Evolutionary conservation across 2,113 vertebrate genomes (phyloP).

Genomic region (Bostrychus sinensis): DNA sequence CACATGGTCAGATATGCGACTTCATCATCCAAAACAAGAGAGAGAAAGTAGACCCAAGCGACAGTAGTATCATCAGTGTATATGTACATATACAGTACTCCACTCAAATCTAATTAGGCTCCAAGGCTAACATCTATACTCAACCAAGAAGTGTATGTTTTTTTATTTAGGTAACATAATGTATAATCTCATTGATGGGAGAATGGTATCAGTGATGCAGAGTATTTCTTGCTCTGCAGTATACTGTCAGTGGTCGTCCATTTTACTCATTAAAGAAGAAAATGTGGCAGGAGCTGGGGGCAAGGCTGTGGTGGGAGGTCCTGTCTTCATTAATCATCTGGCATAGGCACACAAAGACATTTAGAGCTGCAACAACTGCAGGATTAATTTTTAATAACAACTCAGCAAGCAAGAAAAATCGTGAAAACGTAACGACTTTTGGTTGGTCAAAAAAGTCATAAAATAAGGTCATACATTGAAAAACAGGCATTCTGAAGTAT

Average conservation of each 20-base stretch:
- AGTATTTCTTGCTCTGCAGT: constrained; percentile 7
- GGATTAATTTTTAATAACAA: not conserved
- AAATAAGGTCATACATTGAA: too few relatives aligned
- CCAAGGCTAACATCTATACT: not conserved
- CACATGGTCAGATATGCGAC: constrained; percentile 22
- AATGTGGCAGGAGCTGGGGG: constrained; percentile 17
- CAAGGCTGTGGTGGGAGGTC: constrained; percentile 28
- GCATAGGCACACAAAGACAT: not conserved
- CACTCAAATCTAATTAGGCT: not conserved
- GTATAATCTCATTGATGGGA: not conserved
- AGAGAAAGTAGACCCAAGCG: not conserved
- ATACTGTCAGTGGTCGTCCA: constrained; percentile 38
- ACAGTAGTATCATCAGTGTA: not conserved
- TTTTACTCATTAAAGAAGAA: constrained; percentile 47
- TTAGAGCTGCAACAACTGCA: not conserved
- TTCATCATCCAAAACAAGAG: constrained; percentile 15
- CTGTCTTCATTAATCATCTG: constrained; percentile 30
- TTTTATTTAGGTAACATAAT: constrained; percentile 8
- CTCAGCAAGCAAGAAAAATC: not conserved
- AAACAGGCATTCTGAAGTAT: too few relatives aligned
- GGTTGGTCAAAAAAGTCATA: not conserved
- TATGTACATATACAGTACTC: not conserved
- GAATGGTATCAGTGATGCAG: not conserved
- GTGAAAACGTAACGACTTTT: not conserved
- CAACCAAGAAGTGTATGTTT: not conserved